phyloP scores from a whole-genome alignment of 2,113 vertebrate species.

The Zonotrichia leucophrys region DNA sequence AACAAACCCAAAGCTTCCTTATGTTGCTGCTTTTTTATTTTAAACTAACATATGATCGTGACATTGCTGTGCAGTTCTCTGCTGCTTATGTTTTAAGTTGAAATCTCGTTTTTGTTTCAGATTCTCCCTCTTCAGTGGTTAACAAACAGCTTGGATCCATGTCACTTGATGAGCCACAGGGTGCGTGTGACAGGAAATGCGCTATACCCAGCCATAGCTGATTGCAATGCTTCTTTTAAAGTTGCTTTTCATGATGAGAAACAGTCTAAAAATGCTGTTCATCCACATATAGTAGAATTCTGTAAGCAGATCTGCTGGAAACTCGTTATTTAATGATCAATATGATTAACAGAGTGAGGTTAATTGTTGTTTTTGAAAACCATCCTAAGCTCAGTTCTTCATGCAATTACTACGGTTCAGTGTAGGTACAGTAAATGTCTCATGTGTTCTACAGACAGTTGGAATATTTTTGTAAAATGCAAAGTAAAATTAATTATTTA shows the following conservation, averaged over 20 bases:
- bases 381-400: not conserved
- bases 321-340: constrained; percentile 11
- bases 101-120: constrained; percentile 95
- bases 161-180: constrained; percentile 96
- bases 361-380: constrained; percentile 31
- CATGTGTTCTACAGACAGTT: not conserved
- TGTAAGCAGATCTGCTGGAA: constrained; percentile 44
- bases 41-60: constrained; percentile 71
- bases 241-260: constrained; percentile 50
- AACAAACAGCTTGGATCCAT: constrained; percentile 99
- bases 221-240: constrained; percentile 61
- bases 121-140: constrained; percentile 97
- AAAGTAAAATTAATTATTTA: not conserved
- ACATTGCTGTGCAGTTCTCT: constrained; percentile 80
- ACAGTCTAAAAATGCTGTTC: constrained; percentile 53
- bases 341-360: not conserved
- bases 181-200: constrained; percentile 84
- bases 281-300: constrained; percentile 42
- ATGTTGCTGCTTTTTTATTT: constrained; percentile 58
- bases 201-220: constrained; percentile 70
- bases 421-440: not conserved
- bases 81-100: constrained; percentile 84
- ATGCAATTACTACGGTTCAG: not conserved
- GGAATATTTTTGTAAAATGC: not conserved
- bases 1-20: constrained; percentile 54